These are phyloP conservation scores for Calameuta filiformis DNA, from an alignment of 2,888 invertebrate genomes.

Conservation along the genomic window DNA sequence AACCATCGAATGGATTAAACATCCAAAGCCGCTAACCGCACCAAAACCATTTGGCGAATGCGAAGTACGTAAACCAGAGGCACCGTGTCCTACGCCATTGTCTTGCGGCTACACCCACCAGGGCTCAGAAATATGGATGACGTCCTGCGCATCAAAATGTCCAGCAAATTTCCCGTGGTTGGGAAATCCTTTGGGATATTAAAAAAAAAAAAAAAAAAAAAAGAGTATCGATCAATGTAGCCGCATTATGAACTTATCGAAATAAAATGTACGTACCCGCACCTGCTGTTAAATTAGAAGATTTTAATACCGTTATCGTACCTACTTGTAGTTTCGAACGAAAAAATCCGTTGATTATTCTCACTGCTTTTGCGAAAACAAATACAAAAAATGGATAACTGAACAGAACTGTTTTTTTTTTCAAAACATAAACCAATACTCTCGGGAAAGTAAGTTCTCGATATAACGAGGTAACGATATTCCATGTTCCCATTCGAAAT, in stretches of 20 bases:
- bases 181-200: constrained; percentile 68
- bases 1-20: constrained; percentile 71
- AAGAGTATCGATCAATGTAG: neutral
- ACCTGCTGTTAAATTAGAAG: neutral
- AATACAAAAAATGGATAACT: neutral
- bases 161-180: constrained; percentile 71
- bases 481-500: neutral
- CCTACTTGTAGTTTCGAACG: neutral
- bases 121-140: constrained; percentile 66
- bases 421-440: neutral
- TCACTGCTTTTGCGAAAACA: neutral
- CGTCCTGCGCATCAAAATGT: constrained; percentile 66
- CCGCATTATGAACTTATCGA: neutral
- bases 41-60: constrained; percentile 48
- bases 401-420: neutral
- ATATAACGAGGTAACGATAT: neutral
- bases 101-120: constrained; percentile 42
- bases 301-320: neutral
- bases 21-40: constrained; percentile 66
- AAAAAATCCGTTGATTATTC: neutral
- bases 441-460: neutral
- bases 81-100: constrained; percentile 36
- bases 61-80: constrained; percentile 48
- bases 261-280: neutral
- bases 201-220: constrained; percentile 11